Evolutionary conservation across 2,797 vertebrate genomes (phyloP), one percentile per base, ranked within the genome.

Genomic region (Enteromius unitaeniatus): DNA sequence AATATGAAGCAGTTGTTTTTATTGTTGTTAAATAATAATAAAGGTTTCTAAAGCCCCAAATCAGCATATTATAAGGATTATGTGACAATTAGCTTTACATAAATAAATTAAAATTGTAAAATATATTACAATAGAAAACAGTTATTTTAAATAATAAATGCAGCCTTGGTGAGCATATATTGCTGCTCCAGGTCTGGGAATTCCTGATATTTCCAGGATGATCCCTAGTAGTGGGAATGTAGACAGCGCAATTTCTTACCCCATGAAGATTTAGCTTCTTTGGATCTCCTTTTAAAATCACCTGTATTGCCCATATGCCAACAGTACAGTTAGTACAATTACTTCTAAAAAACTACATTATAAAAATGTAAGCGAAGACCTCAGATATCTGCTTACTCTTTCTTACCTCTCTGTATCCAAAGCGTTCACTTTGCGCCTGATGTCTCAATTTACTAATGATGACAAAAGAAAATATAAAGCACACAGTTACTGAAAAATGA

Each of bases 321-420:
- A 34, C 6, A 9, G 28, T 11, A 34, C 6, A 9, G 28, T 11
- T 42, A 70, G 45, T 26, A 31, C 34, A 21, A 19, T 62, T 21
- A 26, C 23, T 26, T 26, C 2, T 4, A 60, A 60, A 58, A 58
- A 23, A 55, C 21, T 0, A 3, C 45, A 28, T 6, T 11, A 15
- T 60, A 28, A 45, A 64, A 26, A 76, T 40, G 21, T 40, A 34
- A 40, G n/a, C 13, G 4, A 47, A 49, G 17, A 65, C 6, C 40
- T 47, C 34, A 28, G 28, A 26, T 37, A 15, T 45, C 17, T 60
- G 26, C 13, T 47, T 19, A 23, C 23, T 55, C 26, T 34, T 4
- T 51, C 88, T 93, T 94, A 97, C 97, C 96, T 99, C 97, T 93
- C 97, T 96, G 93, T 97, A 99, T 60, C 97, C 97, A 8, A 97